Percentiles rank a stretch among this genome's conserved stretches.
Evolutionary conservation across 2,888 invertebrate species (phyloP).

Genomic region (Drosophila longiperda): DNA sequence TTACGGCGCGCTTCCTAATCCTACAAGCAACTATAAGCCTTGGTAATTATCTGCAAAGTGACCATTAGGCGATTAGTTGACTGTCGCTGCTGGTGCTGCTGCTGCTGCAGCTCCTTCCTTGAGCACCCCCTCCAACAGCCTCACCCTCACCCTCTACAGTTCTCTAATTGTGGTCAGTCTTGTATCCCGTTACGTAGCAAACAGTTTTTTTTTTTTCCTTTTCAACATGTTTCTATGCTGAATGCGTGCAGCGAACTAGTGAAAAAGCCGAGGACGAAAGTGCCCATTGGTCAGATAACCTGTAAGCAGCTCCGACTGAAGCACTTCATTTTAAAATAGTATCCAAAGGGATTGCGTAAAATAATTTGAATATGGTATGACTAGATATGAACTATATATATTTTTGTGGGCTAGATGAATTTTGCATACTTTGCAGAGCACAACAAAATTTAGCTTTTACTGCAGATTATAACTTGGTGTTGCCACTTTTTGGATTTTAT

Average conservation of each 20-base stretch:
- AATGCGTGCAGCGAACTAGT: constrained; percentile 20
- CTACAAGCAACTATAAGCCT: constrained; percentile 81
- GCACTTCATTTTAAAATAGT: neutral
- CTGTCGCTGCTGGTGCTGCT: constrained; percentile 33
- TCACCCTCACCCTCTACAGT: neutral
- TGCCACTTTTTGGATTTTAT: neutral
- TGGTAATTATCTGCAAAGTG: constrained; percentile 84
- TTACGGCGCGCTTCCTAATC: constrained; percentile 66
- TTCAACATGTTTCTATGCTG: constrained; percentile 5
- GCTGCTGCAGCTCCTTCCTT: constrained; percentile 14
- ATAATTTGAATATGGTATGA: neutral
- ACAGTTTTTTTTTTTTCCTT: neutral
- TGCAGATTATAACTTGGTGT: neutral
- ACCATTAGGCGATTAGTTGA: constrained; percentile 83
- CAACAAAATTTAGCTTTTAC: neutral
- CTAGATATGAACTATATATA: too few relatives aligned
- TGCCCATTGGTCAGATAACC: neutral
- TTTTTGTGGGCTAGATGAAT: neutral
- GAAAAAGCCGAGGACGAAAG: neutral
- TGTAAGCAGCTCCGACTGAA: neutral
- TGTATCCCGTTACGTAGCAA: constrained; percentile 13
- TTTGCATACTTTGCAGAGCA: neutral
- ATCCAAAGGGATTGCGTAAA: neutral
- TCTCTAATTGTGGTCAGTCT: constrained; percentile 16
- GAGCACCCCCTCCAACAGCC: constrained; percentile 9